Percentiles rank a stretch among this genome's conserved stretches.
phyloP scores from a whole-genome alignment of 2,797 vertebrate genomes.

The Argya squamiceps region DNA sequence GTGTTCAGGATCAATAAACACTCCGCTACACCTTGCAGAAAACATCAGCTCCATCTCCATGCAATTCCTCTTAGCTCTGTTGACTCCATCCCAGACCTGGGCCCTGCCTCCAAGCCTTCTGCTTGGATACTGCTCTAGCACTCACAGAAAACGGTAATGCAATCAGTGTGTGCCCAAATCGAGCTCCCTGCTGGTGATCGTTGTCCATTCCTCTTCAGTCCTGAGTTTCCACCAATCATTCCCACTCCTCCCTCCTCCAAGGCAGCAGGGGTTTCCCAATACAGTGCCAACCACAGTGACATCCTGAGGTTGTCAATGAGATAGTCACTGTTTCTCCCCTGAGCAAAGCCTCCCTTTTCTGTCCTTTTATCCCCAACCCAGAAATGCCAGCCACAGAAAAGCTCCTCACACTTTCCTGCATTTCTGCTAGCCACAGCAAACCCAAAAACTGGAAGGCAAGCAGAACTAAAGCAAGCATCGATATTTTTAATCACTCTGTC shows the following conservation, averaged over 20 bases:
- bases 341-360: not conserved
- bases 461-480: not conserved
- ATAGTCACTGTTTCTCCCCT: not conserved
- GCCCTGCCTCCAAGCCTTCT: not conserved
- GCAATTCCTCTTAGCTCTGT: not conserved
- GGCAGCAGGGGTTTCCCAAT: not conserved
- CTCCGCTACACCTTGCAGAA: not conserved
- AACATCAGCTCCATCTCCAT: not conserved
- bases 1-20: not conserved
- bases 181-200: not conserved
- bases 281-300: not conserved
- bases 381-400: not conserved
- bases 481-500: slow-evolving; percentile 20
- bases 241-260: not conserved
- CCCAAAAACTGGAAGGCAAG: not conserved
- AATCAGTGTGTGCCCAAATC: not conserved
- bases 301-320: accelerated
- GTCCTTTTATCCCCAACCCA: not conserved
- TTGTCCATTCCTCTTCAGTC: not conserved
- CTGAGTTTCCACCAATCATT: not conserved
- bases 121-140: not conserved
- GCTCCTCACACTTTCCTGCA: not conserved
- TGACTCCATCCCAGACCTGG: accelerated
- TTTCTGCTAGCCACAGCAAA: slow-evolving; percentile 23
- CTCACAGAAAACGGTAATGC: not conserved